phyloP scores from a whole-genome alignment of 2,797 vertebrate species.

The Anguilla anguilla region DNA sequence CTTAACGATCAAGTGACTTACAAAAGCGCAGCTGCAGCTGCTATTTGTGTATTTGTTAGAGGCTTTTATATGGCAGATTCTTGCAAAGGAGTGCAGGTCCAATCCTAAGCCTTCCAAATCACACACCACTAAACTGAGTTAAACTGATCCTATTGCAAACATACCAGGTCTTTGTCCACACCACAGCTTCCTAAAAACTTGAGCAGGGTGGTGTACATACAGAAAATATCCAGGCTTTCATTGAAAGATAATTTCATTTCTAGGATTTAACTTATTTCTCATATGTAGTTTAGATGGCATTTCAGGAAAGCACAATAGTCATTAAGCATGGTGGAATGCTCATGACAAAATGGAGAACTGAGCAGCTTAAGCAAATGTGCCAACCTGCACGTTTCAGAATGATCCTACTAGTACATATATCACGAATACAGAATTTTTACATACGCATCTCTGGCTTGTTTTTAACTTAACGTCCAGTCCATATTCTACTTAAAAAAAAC shows the following conservation, averaged over 20 bases:
- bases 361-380: neutral
- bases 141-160: neutral
- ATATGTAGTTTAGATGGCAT: neutral
- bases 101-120: too few relatives aligned
- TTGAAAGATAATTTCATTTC: neutral
- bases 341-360: neutral
- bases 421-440: neutral
- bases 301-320: neutral
- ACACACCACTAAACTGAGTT: too few relatives aligned
- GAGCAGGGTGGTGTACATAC: neutral
- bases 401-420: neutral
- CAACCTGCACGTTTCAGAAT: neutral
- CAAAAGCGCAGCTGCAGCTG: neutral
- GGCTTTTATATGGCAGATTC: neutral
- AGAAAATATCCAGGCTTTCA: neutral
- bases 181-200: neutral
- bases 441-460: neutral
- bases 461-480: neutral
- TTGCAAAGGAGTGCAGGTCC: too few relatives aligned
- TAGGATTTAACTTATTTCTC: neutral
- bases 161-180: neutral
- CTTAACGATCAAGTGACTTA: neutral
- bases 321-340: neutral
- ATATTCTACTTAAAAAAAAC: neutral
- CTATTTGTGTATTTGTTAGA: neutral